Conservation (phyloP, 64 coral and sea anemone species). For the Montipora capricornis region DNA sequence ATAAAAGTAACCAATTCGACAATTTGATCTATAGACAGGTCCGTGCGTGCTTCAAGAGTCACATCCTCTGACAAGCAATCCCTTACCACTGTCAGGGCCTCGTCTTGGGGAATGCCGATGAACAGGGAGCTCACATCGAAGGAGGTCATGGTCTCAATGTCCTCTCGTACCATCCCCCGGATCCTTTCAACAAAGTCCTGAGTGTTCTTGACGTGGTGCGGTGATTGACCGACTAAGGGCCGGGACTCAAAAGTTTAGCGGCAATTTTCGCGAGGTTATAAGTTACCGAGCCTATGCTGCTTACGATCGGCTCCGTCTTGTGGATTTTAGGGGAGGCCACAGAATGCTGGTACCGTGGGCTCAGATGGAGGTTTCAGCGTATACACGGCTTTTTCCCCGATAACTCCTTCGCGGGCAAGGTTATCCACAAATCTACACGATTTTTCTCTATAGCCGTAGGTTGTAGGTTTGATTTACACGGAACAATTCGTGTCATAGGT, state of each 20-base stretch:
- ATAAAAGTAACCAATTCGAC: not conserved
- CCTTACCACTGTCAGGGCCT: not conserved
- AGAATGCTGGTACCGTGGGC: conserved; percentile 52
- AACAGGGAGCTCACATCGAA: conserved; percentile 12
- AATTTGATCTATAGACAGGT: not conserved
- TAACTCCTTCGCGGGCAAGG: conserved; percentile 22
- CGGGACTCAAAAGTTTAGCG: not conserved
- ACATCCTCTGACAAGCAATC: not conserved
- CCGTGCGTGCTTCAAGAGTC: not conserved
- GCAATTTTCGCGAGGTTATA: conserved; percentile 68
- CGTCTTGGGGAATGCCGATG: conserved; percentile 10
- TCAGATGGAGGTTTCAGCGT: conserved; percentile 65
- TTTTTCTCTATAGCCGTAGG: conserved; percentile 54
- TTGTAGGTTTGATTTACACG: not conserved
- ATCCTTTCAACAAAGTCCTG: not conserved
- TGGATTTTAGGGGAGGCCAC: conserved; percentile 69
- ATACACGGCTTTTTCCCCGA: conserved; percentile 31
- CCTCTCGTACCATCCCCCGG: not conserved
- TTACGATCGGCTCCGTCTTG: conserved; percentile 63
- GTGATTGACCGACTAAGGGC: conserved; percentile 50
- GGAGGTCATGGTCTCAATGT: conserved; percentile 11
- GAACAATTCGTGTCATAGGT: no score
- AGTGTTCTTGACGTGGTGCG: conserved; percentile 55
- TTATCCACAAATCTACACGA: conserved; percentile 16
- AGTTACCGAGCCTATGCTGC: conserved; percentile 61